These are phyloP conservation scores for Caligus rogercresseyi DNA, from an alignment of 1,140 invertebrate genomes.

Conservation along the genomic window DNA sequence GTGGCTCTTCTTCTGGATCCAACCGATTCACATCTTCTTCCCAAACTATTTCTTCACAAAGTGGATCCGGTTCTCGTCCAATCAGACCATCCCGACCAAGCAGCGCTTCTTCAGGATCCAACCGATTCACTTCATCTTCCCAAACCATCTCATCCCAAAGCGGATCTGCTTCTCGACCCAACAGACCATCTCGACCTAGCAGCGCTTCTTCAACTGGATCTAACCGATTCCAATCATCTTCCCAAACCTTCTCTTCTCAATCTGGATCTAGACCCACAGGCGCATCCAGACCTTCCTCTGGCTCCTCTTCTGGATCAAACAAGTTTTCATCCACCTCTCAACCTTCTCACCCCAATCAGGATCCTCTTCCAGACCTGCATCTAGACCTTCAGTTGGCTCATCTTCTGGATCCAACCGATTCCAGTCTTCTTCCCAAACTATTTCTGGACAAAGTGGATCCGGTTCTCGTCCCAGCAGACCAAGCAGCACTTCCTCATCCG, in stretches of 20 bases:
- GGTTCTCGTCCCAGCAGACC: neutral
- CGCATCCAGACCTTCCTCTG: too few species aligned
- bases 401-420: too few species aligned
- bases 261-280: neutral
- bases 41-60: neutral
- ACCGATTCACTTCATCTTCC: neutral
- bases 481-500: neutral
- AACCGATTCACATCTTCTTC: too few species aligned
- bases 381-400: too few species aligned
- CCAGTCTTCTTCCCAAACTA: too few species aligned
- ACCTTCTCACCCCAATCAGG: too few species aligned
- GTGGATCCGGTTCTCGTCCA: neutral
- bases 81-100: neutral
- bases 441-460: too few species aligned
- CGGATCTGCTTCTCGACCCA: neutral
- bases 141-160: neutral
- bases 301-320: too few species aligned
- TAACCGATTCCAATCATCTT: neutral
- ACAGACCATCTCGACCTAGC: neutral
- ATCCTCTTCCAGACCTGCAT: too few species aligned
- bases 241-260: neutral
- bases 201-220: neutral
- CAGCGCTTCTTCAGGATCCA: neutral
- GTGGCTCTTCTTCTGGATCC: too few species aligned
- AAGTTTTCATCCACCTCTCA: too few species aligned